phyloP scores from a whole-genome alignment of 2,888 invertebrate genomes.

The Tenthredo scrophulariae region DNA sequence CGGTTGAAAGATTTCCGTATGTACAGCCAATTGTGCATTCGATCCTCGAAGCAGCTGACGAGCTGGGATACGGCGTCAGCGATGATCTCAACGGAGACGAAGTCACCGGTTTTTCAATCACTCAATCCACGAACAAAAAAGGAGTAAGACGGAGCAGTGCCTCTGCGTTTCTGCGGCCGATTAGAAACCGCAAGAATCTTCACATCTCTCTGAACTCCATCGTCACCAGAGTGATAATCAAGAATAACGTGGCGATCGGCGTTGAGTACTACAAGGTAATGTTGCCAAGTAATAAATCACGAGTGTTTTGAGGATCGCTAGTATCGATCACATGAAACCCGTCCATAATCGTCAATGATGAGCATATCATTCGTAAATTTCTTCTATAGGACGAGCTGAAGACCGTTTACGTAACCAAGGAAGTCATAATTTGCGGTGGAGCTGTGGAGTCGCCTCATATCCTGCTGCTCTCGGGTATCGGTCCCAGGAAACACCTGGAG shows the following conservation, averaged over 20 bases:
- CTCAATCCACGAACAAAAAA: slow-evolving; percentile 83
- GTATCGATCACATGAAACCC: background rate
- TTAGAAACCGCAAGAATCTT: slow-evolving; percentile 81
- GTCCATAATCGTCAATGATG: background rate
- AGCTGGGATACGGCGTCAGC: slow-evolving; percentile 82
- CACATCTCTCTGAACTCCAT: slow-evolving; percentile 83
- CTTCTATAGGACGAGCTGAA: slow-evolving; percentile 61
- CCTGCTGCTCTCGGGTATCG: slow-evolving; percentile 84
- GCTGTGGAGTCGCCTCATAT: slow-evolving; percentile 85
- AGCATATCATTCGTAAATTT: background rate
- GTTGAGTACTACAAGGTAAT: slow-evolving; percentile 80
- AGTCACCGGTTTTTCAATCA: slow-evolving; percentile 82
- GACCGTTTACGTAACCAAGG: slow-evolving; percentile 64
- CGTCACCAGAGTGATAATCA: slow-evolving; percentile 81
- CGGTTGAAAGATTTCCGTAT: slow-evolving; percentile 83
- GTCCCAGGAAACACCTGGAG: slow-evolving; percentile 81
- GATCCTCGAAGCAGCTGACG: slow-evolving; percentile 82
- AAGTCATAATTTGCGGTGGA: slow-evolving; percentile 83
- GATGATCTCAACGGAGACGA: slow-evolving; percentile 78
- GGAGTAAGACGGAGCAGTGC: slow-evolving; percentile 84
- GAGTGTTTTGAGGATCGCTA: too few relatives aligned
- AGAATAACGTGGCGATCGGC: slow-evolving; percentile 79
- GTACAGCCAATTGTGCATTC: slow-evolving; percentile 83
- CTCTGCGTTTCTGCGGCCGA: slow-evolving; percentile 82
- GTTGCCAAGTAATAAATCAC: background rate